phyloP scores from a whole-genome alignment of 2,888 invertebrate genomes.

The Myopa testacea region DNA sequence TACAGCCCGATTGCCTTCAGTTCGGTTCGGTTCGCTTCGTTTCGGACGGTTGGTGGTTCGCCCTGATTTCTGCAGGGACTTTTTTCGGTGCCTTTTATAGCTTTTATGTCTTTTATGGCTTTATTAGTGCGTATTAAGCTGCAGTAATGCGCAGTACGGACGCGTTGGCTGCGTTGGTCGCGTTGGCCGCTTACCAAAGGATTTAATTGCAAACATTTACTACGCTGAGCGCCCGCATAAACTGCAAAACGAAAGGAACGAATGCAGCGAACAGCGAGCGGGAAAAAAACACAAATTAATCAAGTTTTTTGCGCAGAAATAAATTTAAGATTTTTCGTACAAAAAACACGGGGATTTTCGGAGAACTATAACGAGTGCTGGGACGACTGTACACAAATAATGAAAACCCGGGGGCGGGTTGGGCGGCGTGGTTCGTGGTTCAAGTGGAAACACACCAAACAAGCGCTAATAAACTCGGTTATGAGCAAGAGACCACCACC shows the following conservation, averaged over 20 bases:
- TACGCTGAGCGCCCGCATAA: conserved; percentile 14
- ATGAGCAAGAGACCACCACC: conserved; percentile 6
- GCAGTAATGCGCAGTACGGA: conserved; percentile 41
- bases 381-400: too few relatives aligned
- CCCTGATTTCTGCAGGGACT: neutral
- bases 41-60: neutral
- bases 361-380: too few relatives aligned
- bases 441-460: neutral
- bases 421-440: too few relatives aligned
- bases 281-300: conserved; percentile 26
- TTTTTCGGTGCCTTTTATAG: neutral
- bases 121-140: conserved; percentile 24
- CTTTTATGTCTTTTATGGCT: conserved; percentile 12
- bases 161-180: conserved; percentile 1
- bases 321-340: neutral
- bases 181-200: neutral
- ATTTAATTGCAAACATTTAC: conserved; percentile 29
- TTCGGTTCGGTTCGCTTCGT: too few relatives aligned
- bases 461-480: conserved; percentile 32
- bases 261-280: neutral
- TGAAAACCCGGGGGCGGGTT: too few relatives aligned
- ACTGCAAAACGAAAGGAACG: neutral
- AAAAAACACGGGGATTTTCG: neutral
- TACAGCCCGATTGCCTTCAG: neutral
- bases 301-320: conserved; percentile 11